Evolutionary conservation across 2,797 vertebrate species (phyloP).

Genomic region (Tokudaia muenninki): DNA sequence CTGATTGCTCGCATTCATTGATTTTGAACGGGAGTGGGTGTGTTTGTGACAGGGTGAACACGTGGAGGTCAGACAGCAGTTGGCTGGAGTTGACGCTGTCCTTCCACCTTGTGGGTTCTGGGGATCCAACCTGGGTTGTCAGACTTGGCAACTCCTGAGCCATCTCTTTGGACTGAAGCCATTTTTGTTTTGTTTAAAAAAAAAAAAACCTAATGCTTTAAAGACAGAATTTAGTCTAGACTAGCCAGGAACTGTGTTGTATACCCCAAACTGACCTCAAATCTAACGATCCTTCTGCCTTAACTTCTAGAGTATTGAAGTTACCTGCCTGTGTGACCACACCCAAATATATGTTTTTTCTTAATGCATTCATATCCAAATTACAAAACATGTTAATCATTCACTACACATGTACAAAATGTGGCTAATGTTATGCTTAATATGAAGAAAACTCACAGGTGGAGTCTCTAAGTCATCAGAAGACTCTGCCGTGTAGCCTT

Average conservation of each 20-base stretch:
- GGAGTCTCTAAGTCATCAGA: not conserved
- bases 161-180: not conserved
- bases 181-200: too few relatives aligned
- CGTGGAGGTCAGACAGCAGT: not conserved
- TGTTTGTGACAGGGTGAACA: too few relatives aligned
- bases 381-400: not conserved
- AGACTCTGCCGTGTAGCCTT: not conserved
- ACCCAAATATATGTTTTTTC: too few relatives aligned
- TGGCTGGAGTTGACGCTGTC: not conserved
- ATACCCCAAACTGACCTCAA: not conserved
- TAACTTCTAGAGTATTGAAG: not conserved
- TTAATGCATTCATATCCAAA: not conserved
- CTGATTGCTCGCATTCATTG: not conserved
- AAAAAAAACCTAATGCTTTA: not conserved
- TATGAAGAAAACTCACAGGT: not conserved
- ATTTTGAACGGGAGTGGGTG: not conserved
- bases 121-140: not conserved
- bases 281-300: not conserved
- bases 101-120: not conserved
- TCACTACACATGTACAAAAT: not conserved
- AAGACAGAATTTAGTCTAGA: not conserved
- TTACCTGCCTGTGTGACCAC: not conserved
- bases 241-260: not conserved
- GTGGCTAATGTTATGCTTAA: accelerated
- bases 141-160: not conserved